Evolutionary conservation across 1,140 invertebrate species (phyloP).

Genomic region (Oedothorax gibbosus): DNA sequence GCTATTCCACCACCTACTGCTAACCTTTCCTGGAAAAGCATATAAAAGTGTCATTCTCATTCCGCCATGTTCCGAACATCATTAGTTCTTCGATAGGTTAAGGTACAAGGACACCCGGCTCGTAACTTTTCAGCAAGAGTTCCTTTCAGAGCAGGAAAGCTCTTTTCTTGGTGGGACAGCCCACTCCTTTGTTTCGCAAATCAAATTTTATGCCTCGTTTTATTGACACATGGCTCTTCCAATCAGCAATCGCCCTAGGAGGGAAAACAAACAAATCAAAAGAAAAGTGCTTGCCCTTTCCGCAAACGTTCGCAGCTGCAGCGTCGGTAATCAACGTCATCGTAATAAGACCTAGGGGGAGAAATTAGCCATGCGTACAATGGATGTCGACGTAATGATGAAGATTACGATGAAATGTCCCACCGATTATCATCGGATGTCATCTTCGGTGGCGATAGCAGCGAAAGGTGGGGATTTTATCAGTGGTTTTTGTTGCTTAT

Average conservation of each 20-base stretch:
- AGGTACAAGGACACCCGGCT: not conserved
- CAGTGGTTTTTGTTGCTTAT: too few species aligned
- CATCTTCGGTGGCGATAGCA: not conserved
- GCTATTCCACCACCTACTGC: too few species aligned
- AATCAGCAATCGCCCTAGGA: constrained; percentile 37
- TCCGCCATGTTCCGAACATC: not conserved
- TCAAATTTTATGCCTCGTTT: constrained; percentile 51
- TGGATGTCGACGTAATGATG: constrained; percentile 39
- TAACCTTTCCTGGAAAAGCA: too few species aligned
- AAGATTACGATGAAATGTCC: constrained; percentile 1
- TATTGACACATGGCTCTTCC: constrained; percentile 34
- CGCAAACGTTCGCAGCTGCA: constrained; percentile 27
- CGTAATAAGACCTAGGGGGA: constrained; percentile 37
- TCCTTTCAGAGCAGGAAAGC: not conserved
- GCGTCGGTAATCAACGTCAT: constrained; percentile 25
- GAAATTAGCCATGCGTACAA: constrained; percentile 52
- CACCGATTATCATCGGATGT: constrained; percentile 5
- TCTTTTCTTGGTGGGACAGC: constrained; percentile 1
- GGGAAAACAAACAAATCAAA: constrained; percentile 21
- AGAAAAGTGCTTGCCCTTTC: constrained; percentile 15
- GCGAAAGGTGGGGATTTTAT: not conserved
- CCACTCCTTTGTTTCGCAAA: constrained; percentile 52
- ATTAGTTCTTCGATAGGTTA: constrained; percentile 10
- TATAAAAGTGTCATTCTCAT: too few species aligned
- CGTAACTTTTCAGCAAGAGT: not conserved